Percentiles rank a stretch among this genome's conserved stretches.
Conservation (phyloP, 2,888 invertebrate species). For the Stenolophus ochropezus region DNA sequence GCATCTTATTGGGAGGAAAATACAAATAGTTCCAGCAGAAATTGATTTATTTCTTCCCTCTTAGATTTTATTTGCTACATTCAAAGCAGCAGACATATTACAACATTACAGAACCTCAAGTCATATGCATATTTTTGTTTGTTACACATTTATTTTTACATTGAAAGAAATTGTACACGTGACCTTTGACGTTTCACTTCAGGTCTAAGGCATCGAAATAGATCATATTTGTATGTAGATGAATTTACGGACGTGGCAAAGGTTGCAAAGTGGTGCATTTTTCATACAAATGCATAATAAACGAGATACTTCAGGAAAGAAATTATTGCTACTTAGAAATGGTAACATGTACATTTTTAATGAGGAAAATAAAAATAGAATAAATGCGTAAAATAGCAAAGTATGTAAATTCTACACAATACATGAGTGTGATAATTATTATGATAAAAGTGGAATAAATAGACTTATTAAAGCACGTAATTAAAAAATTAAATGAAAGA, state of each 20-base stretch:
- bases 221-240: neutral
- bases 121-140: neutral
- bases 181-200: neutral
- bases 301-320: neutral
- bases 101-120: neutral
- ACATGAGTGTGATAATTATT: neutral
- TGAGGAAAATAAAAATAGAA: neutral
- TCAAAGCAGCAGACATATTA: neutral
- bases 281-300: neutral
- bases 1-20: constrained; percentile 3
- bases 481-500: neutral
- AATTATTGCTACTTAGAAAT: neutral
- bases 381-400: neutral
- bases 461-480: no score
- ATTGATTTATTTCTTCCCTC: neutral
- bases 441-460: neutral
- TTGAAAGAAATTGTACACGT: neutral
- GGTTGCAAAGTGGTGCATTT: neutral
- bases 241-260: neutral
- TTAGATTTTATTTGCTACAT: neutral
- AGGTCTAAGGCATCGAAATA: neutral
- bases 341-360: neutral
- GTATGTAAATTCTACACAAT: neutral
- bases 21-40: neutral
- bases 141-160: neutral